Evolutionary conservation across 2,113 vertebrate genomes (phyloP), one percentile per base, ranked within the genome.

Genomic region (Eleginops maclovinus): DNA sequence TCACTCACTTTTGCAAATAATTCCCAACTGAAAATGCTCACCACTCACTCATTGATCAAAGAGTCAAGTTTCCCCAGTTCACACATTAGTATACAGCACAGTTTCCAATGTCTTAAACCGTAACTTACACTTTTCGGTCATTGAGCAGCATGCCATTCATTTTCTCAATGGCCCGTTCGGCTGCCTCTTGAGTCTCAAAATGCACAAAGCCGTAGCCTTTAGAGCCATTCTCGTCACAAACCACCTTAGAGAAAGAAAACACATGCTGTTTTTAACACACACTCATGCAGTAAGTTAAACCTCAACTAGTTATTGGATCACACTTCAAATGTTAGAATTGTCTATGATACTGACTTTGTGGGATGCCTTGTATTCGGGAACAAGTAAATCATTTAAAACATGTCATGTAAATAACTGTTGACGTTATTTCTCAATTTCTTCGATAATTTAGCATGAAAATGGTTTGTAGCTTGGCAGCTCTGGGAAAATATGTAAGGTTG

Each of bases 61-160:
- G 31, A 36, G 5, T 36, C 31, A 36, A 36, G 31, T 36, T 36
- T 61, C 16, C 8, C 21, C 3, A 46, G 31, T 40, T 66, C 46
- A 44, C 26, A 77, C 7, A 60, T 66, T 67, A 68, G 31, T 43
- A 24, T 7, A 14, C 15, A 64, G 9, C 19, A 44, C 26, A 28
- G 3, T 28, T 54, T 3, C 44, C 44, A 85, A 47, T 28, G 17
- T 36, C 16, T 75, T 24, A 22, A 72, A 73, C 55, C 68, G 82
- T 87, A 93, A 97, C 98, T 96, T 95, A 99, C 98, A 99, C 97
- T 98, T 99, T 99, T 53, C 97, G 96, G 87, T 99, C 98, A 89
- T 99, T 99, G 82, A 99, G 96, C 94, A 99, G 95, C 98, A 99
- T 99, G 90, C 98, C 98, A 80, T 99, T 99, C 98, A 99, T 99